A percentile compares a stretch with the other conserved stretches of the same genome.
These are phyloP conservation scores for Xestoiulus laeticollis DNA, from an alignment of 2,888 invertebrate genomes.

Conservation along the genomic window DNA sequence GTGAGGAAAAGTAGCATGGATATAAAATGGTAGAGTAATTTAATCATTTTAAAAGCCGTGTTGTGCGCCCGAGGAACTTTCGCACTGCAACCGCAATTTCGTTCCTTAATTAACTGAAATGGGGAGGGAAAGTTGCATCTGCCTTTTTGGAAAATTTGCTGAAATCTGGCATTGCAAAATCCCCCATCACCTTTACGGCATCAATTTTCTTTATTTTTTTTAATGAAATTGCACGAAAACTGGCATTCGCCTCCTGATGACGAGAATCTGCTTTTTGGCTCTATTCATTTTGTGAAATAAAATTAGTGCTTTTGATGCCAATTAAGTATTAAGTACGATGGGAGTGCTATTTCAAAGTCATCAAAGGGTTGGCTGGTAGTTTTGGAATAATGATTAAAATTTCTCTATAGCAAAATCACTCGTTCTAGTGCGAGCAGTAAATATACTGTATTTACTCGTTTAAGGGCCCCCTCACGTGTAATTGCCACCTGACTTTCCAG, in stretches of 20 bases:
- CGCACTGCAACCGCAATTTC: not conserved
- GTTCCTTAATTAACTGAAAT: not conserved
- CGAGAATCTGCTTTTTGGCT: not conserved
- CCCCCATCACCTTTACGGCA: not conserved
- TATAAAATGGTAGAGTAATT: not conserved
- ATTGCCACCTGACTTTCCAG: no score
- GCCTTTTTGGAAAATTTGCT: not conserved
- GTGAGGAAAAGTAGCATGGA: not conserved
- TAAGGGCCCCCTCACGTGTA: no score
- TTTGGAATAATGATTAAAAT: no score
- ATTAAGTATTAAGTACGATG: no score
- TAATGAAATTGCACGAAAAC: not conserved
- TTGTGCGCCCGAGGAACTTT: not conserved
- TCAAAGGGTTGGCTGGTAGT: no score
- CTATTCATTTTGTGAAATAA: not conserved
- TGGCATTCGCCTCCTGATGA: not conserved
- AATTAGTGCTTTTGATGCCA: not conserved
- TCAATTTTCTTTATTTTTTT: no score
- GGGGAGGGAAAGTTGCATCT: not conserved
- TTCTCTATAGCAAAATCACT: no score
- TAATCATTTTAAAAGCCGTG: not conserved
- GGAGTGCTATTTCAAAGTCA: no score
- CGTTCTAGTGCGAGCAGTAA: no score
- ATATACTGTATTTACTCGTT: no score
- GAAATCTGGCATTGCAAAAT: not conserved